These are phyloP conservation scores for Julus scandinavius DNA, from an alignment of 2,888 invertebrate genomes.

Conservation along the genomic window DNA sequence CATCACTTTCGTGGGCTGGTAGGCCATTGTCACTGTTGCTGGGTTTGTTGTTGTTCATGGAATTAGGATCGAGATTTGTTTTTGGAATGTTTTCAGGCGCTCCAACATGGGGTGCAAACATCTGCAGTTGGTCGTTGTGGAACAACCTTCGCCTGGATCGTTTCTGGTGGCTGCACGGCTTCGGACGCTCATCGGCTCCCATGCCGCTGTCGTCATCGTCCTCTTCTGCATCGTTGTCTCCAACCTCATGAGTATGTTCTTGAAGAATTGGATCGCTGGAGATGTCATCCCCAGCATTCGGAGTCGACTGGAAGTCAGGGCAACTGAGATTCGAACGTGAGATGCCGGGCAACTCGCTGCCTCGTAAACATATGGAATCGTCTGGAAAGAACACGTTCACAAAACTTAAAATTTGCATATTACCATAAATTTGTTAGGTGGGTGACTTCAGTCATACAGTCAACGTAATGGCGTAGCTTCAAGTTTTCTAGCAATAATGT, in stretches of 20 bases:
- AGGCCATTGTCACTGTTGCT: neutral
- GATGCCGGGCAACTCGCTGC: neutral
- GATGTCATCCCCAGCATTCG: neutral
- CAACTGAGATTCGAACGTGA: conserved; percentile 53
- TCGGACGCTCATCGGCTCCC: conserved; percentile 46
- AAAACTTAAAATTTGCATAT: neutral
- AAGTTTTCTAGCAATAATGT: too few relatives aligned
- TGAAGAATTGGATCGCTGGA: neutral
- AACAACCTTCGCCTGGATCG: conserved; percentile 5
- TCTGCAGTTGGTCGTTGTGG: conserved; percentile 21
- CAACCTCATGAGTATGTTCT: neutral
- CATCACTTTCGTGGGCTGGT: conserved; percentile 49
- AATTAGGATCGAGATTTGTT: neutral
- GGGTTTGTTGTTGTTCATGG: neutral
- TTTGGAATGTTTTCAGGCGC: neutral
- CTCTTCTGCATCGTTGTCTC: conserved; percentile 39
- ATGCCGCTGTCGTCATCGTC: conserved; percentile 54
- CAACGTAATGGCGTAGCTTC: too few relatives aligned
- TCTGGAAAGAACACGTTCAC: conserved; percentile 27
- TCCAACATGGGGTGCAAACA: neutral
- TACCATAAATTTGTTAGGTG: neutral
- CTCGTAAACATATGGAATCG: conserved; percentile 46
- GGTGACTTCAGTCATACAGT: too few relatives aligned
- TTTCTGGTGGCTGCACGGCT: neutral
- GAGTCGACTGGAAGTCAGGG: conserved; percentile 4